Evolutionary conservation across 2,888 invertebrate species (phyloP).

Genomic region (Apeira syringaria): DNA sequence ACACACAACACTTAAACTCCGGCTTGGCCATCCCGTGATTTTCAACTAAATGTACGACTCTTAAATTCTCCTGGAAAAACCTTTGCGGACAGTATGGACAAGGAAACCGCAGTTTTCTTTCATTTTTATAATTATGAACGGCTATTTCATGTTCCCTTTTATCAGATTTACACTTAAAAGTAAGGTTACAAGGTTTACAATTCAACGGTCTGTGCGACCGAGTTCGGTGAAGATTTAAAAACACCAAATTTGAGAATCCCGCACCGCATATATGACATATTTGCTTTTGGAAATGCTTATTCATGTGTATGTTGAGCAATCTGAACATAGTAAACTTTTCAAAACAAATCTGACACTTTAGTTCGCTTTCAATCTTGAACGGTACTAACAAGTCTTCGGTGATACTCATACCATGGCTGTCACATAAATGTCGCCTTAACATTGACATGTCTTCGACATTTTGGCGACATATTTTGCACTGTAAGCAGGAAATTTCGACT

Average conservation of each 20-base stretch:
- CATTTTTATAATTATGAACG: constrained; percentile 36
- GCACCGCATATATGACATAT: constrained; percentile 69
- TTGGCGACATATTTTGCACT: constrained; percentile 55
- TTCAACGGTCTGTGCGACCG: constrained; percentile 49
- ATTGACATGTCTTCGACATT: constrained; percentile 36
- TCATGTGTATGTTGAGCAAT: constrained; percentile 66
- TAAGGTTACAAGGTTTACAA: constrained; percentile 51
- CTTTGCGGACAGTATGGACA: constrained; percentile 57
- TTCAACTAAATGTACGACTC: constrained; percentile 50
- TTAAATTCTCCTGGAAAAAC: constrained; percentile 57
- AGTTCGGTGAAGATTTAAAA: constrained; percentile 62
- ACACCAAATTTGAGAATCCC: constrained; percentile 63
- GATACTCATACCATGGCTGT: constrained; percentile 46
- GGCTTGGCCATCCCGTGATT: constrained; percentile 57
- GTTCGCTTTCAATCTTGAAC: constrained; percentile 51
- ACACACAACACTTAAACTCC: constrained; percentile 55
- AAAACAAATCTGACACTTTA: constrained; percentile 62
- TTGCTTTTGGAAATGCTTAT: constrained; percentile 67
- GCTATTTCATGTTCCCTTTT: constrained; percentile 37
- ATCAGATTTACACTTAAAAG: constrained; percentile 41
- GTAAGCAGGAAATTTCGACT: constrained; percentile 60
- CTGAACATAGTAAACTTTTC: constrained; percentile 56
- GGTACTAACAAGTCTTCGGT: constrained; percentile 61
- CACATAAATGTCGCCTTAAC: constrained; percentile 48
- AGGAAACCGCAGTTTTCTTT: constrained; percentile 53